Percentiles rank a stretch among this genome's conserved stretches.
phyloP scores from a whole-genome alignment of 1,140 invertebrate genomes.

The Teleogryllus occipitalis region DNA sequence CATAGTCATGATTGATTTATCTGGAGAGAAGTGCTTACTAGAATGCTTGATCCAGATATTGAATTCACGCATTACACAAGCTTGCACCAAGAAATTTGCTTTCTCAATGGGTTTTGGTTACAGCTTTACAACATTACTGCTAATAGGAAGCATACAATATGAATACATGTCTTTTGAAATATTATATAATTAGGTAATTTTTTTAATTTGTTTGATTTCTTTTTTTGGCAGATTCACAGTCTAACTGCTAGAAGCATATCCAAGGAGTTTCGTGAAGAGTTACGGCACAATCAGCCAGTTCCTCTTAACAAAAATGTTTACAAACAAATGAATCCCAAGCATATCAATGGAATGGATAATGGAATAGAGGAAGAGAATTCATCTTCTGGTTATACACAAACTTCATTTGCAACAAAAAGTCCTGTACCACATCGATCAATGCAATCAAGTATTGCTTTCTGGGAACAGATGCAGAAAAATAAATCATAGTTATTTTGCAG shows the following conservation, averaged over 20 bases:
- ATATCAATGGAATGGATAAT: neutral
- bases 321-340: neutral
- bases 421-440: neutral
- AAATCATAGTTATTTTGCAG: neutral
- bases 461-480: constrained; percentile 15
- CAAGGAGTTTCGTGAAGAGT: constrained; percentile 61
- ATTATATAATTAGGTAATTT: no score
- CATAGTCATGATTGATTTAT: no score
- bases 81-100: no score
- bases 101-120: no score
- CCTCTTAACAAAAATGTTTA: constrained; percentile 17
- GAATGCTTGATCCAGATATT: no score
- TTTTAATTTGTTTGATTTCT: neutral
- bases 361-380: constrained; percentile 10
- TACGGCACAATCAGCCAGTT: constrained; percentile 29
- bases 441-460: constrained; percentile 18
- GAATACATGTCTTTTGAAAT: no score
- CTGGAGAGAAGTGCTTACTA: no score
- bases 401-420: neutral
- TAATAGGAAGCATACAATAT: no score
- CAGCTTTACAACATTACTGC: no score
- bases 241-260: constrained; percentile 71
- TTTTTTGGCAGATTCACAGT: constrained; percentile 56
- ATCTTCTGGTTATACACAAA: neutral
- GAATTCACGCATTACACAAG: no score